Evolutionary conservation across 2,888 invertebrate species (phyloP).

Genomic region (Buathra laborator): DNA sequence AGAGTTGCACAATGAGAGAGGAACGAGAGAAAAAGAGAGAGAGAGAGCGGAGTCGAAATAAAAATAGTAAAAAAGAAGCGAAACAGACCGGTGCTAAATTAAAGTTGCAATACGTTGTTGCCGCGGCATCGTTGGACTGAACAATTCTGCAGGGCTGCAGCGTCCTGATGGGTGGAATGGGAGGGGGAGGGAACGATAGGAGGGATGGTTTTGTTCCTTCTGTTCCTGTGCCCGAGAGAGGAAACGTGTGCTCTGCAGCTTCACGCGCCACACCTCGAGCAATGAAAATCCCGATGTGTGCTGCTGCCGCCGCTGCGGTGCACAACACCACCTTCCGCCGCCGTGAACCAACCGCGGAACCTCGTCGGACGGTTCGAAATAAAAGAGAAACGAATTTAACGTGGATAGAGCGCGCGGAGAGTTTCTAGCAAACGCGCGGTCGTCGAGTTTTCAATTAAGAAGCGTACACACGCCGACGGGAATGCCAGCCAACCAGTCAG

Average conservation of each 20-base stretch:
- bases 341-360: background rate
- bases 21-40: background rate
- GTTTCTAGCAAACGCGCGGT: slow-evolving; percentile 4
- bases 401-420: slow-evolving; percentile 34
- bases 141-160: background rate
- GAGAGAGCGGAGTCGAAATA: background rate
- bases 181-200: background rate
- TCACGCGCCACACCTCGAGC: slow-evolving; percentile 27
- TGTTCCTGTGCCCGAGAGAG: slow-evolving; percentile 3
- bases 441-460: slow-evolving; percentile 63
- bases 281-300: slow-evolving; percentile 26
- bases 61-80: background rate
- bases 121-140: background rate
- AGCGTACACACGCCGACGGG: slow-evolving; percentile 32
- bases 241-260: slow-evolving; percentile 1
- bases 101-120: slow-evolving; percentile 48
- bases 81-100: slow-evolving; percentile 31
- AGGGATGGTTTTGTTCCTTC: background rate
- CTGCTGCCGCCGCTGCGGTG: background rate
- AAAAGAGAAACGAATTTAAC: slow-evolving; percentile 19
- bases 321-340: background rate
- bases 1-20: background rate
- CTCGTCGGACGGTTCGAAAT: slow-evolving; percentile 15
- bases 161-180: background rate
- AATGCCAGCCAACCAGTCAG: slow-evolving; percentile 13